A percentile compares a stretch with the other conserved stretches of the same genome.
These are phyloP conservation scores for Eupithecia inturbata DNA, from an alignment of 2,888 invertebrate genomes.

Conservation along the genomic window DNA sequence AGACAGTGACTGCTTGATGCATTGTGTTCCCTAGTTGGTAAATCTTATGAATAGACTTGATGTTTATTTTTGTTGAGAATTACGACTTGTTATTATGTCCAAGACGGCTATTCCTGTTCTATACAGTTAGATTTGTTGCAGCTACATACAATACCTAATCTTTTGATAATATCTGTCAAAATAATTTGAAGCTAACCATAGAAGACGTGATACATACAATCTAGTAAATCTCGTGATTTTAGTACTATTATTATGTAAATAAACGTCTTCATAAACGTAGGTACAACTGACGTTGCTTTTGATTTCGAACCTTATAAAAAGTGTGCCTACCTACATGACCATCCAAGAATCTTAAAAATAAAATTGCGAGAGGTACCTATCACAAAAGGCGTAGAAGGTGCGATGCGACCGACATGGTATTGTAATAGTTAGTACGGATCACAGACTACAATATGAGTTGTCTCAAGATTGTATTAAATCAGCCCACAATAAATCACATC, in stretches of 20 bases:
- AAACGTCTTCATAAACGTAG: neutral
- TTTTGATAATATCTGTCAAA: constrained; percentile 13
- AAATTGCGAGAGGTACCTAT: neutral
- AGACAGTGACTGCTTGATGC: constrained; percentile 40
- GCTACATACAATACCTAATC: constrained; percentile 17
- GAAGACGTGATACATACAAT: neutral
- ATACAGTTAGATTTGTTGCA: constrained; percentile 16
- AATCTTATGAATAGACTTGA: constrained; percentile 48
- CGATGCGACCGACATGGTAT: constrained; percentile 9
- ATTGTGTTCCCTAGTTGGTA: constrained; percentile 46
- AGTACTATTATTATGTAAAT: neutral
- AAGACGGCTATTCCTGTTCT: constrained; percentile 37
- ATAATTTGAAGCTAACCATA: constrained; percentile 5
- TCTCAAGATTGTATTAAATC: constrained; percentile 74
- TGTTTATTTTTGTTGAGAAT: constrained; percentile 49
- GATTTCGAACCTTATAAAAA: neutral
- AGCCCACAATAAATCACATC: constrained; percentile 76
- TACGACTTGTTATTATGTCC: constrained; percentile 42
- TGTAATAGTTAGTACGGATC: constrained; percentile 10
- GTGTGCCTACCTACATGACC: neutral
- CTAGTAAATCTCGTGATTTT: constrained; percentile 1
- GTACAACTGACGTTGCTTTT: neutral
- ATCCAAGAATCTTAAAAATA: neutral
- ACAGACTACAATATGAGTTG: constrained; percentile 43
- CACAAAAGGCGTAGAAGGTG: neutral